These are phyloP conservation scores for Siphlonurus alternatus DNA, from an alignment of 2,888 invertebrate genomes.

Conservation along the genomic window DNA sequence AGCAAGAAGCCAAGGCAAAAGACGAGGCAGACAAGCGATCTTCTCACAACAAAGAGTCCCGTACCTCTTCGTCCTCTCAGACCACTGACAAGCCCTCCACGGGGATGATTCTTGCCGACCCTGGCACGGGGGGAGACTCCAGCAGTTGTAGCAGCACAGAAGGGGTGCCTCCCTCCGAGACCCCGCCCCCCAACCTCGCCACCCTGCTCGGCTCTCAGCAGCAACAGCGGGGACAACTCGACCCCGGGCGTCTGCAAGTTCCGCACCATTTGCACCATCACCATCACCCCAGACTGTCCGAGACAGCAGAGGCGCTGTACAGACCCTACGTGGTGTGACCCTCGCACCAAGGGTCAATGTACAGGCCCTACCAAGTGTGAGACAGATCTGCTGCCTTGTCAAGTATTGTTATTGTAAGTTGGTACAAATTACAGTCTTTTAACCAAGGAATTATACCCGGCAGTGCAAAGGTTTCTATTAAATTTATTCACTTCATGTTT, in stretches of 20 bases:
- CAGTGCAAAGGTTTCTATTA: too few relatives aligned
- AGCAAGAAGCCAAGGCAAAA: slow-evolving; percentile 50
- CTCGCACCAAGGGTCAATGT: slow-evolving; percentile 16
- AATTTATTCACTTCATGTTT: too few relatives aligned
- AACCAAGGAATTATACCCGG: too few relatives aligned
- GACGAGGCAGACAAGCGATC: slow-evolving; percentile 17
- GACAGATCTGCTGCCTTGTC: too few relatives aligned
- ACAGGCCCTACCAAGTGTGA: too few relatives aligned
- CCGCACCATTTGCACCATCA: neutral
- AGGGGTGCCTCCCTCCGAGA: neutral
- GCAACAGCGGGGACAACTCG: slow-evolving; percentile 15
- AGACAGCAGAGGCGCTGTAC: slow-evolving; percentile 26
- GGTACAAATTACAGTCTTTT: too few relatives aligned
- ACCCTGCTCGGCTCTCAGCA: slow-evolving; percentile 12
- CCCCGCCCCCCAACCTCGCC: slow-evolving; percentile 7
- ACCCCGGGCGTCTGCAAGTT: neutral
- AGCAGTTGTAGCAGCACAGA: slow-evolving; percentile 8
- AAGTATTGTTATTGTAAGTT: too few relatives aligned
- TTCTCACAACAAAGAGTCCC: neutral
- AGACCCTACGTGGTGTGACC: slow-evolving; percentile 31
- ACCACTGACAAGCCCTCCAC: neutral
- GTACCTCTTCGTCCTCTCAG: neutral
- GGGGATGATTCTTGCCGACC: neutral
- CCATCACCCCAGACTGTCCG: slow-evolving; percentile 2
- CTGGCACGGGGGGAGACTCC: slow-evolving; percentile 12